A percentile compares a stretch with the other conserved stretches of the same genome.
Evolutionary conservation across 2,797 vertebrate genomes (phyloP).

Genomic region (Momotus momota): DNA sequence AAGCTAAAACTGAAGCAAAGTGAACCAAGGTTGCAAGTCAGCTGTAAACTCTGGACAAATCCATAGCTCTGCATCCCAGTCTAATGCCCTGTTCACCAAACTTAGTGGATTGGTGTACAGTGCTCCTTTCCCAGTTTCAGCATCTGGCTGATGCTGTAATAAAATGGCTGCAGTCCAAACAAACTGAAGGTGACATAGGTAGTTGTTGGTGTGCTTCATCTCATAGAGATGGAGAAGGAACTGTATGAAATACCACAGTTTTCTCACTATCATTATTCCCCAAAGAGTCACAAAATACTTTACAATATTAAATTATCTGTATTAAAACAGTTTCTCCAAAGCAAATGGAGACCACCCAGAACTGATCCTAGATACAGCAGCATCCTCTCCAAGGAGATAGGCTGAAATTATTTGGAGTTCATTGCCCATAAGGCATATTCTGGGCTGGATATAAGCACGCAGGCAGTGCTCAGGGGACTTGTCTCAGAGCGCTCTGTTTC

Average conservation of each 20-base stretch:
- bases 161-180: neutral
- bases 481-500: conserved; percentile 17
- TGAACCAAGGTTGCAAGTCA: neutral
- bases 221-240: neutral
- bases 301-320: neutral
- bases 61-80: neutral
- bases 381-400: conserved; percentile 35
- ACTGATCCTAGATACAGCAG: conserved; percentile 1
- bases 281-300: neutral
- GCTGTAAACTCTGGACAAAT: neutral
- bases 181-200: neutral
- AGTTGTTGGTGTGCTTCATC: neutral
- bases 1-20: neutral
- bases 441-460: neutral
- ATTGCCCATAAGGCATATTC: neutral
- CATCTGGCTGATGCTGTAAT: neutral
- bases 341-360: conserved; percentile 60
- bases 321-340: neutral
- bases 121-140: neutral
- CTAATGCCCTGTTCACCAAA: neutral
- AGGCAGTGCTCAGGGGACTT: conserved; percentile 42
- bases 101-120: accelerated
- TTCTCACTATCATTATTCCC: neutral
- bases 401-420: conserved; percentile 34
- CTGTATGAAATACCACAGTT: neutral